Evolutionary conservation across 2,888 invertebrate genomes (phyloP), one percentile per base, ranked within the genome.

Genomic region (Athalia rosae): DNA sequence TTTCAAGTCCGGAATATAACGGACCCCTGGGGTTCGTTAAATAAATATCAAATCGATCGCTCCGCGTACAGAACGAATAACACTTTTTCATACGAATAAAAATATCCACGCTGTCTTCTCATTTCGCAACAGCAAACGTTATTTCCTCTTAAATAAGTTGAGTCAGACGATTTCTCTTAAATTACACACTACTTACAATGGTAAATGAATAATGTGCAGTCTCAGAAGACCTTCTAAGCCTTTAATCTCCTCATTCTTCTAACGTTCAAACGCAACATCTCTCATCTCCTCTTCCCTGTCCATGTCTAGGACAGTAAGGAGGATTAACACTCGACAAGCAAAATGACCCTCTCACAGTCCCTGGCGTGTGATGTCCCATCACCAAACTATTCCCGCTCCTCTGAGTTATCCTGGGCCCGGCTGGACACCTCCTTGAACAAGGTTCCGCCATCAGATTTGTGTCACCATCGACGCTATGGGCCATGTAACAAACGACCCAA

Each of bases 401-500:
- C 64, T 91, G 90, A n/a, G 90, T 88, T 85, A 93, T 91, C 78
- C 92, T 89, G 0, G 92, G 91, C 1, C 94, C 93, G 77, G 93
- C 92, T 0, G 95, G 94, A 89, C 95, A 95, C 41, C 95, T 91
- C 78, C 95, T 91, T 0, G 94, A 93, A 89, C 95, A 95, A 4
- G 95, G 95, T 80, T 93, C 93, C 0, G 95, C 95, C 5, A 92
- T 87, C 3, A 93, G 89, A 0, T 74, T 13, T 1, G 84, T 81
- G 45, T 89, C 84, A 0, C 91, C 90, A 89, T 94, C 93, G 84
- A 96, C 89, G 83, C 94, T 95, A 89, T 95, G 95, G 0, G 95
- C 95, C 91, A 95, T 93, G 90, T 94, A 95, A 89, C 95, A 96
- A 81, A 95, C 93, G 4, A 94, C 92, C 94, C 95, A 95, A 83